These are phyloP conservation scores for Hartigia nigra DNA, from an alignment of 2,888 invertebrate genomes.

Conservation along the genomic window DNA sequence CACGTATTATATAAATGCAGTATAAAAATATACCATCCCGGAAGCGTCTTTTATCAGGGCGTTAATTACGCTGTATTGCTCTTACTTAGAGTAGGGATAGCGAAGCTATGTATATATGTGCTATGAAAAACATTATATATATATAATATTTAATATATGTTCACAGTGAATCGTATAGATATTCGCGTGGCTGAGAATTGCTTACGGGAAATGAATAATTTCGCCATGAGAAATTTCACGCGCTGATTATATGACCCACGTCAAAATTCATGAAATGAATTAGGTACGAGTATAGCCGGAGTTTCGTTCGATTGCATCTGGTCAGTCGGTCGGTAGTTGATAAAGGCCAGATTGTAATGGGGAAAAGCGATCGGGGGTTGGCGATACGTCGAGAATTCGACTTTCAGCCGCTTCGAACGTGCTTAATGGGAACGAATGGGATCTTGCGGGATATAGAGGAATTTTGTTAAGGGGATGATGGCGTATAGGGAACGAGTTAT, in stretches of 20 bases:
- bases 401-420: not conserved
- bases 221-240: not conserved
- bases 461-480: not conserved
- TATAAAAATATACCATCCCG: too few species aligned
- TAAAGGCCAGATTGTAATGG: not conserved
- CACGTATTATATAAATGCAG: too few species aligned
- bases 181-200: conserved; percentile 28
- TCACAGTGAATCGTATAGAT: conserved; percentile 17
- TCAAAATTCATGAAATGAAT: not conserved
- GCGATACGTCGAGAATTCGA: not conserved
- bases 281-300: not conserved
- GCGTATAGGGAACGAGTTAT: not conserved
- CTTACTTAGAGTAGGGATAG: too few species aligned
- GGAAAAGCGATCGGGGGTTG: not conserved
- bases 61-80: too few species aligned
- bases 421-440: not conserved
- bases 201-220: not conserved
- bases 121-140: not conserved
- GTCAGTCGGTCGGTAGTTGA: not conserved
- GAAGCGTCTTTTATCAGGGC: too few species aligned
- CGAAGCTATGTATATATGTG: too few species aligned
- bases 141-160: conserved; percentile 6
- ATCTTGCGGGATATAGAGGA: not conserved
- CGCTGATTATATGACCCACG: too few species aligned
- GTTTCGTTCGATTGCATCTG: not conserved